A percentile compares a stretch with the other conserved stretches of the same genome.
Conservation (phyloP, 2,797 vertebrate species). For the Buphagus erythrorhynchus region DNA sequence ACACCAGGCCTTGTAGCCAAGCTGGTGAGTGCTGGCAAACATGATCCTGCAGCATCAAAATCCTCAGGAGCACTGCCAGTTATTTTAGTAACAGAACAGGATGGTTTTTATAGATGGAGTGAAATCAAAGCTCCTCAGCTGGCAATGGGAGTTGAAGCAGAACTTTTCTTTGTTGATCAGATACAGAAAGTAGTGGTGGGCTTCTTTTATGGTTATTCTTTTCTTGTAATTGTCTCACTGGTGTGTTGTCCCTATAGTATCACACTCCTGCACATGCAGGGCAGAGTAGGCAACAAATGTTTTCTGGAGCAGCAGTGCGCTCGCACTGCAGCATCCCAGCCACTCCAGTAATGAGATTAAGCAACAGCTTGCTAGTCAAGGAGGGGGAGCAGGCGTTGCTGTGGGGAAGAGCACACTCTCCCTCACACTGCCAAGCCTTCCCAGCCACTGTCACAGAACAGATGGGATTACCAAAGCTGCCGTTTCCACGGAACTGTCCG, state of each 20-base stretch:
- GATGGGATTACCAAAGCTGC: not conserved
- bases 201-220: not conserved
- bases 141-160: not conserved
- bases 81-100: not conserved
- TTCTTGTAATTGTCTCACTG: too few species aligned
- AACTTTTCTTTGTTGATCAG: not conserved
- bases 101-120: not conserved
- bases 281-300: not conserved
- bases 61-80: not conserved
- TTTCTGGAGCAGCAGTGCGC: not conserved
- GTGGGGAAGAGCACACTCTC: not conserved
- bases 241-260: not conserved
- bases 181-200: not conserved
- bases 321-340: not conserved
- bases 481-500: not conserved
- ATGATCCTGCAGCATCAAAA: not conserved
- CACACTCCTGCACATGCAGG: fast-evolving
- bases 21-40: not conserved
- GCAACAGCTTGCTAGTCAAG: not conserved
- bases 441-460: not conserved
- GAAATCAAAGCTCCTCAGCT: not conserved
- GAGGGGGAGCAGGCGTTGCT: not conserved
- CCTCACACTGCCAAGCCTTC: not conserved
- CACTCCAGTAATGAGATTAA: not conserved
- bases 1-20: not conserved